Evolutionary conservation across 1,140 invertebrate genomes (phyloP), one percentile per base, ranked within the genome.

Genomic region (Campoletis sonorensis): DNA sequence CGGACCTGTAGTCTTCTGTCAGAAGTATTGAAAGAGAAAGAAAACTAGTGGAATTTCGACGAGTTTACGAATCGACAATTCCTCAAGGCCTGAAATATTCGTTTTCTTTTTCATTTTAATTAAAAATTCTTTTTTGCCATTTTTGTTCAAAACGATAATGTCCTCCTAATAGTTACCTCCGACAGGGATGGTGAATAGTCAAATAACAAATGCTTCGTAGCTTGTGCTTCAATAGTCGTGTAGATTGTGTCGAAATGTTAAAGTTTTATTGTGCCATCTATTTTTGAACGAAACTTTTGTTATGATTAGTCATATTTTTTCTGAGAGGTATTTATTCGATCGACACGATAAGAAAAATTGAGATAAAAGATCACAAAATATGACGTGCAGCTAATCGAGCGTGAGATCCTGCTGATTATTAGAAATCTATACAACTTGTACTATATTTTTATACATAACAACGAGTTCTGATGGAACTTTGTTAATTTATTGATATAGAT

Each of bases 381-480:
- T 21, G 49, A 40, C 16, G 18, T 10, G 13, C 45, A 27, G 23
- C 49, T 54, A 58, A 58, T 58, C 23, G 49, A 58, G 72, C 26
- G 49, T 49, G 49, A 75, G 49, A 58, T 58, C 18, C 21, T 26
- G 72, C 26, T 75, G 26, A 54, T 75, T 27, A 58, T 30, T 75
- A 75, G 13, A 26, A 4, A 54, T 51, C 37, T 18, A 45, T 30
- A 45, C 21, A 58, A 75, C 40, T 58, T 75, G 72, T 75, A 75
- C 72, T 75, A 75, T 75, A 75, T 75, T 75, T 75, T 75, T 75
- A 75, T 75, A 75, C 72, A n/a, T 58, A 58, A n/a, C 58, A 30
- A 75, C 72, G 26, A 75, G 72, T 27, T 49, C 71, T 4, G 4
- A n/a, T 21, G n/a, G 71, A 37, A 51, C 71, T 73, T 23, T 73